Base-by-base conservation (phyloP, 1,140 invertebrate species). In the Diorhabda elongata region DNA sequence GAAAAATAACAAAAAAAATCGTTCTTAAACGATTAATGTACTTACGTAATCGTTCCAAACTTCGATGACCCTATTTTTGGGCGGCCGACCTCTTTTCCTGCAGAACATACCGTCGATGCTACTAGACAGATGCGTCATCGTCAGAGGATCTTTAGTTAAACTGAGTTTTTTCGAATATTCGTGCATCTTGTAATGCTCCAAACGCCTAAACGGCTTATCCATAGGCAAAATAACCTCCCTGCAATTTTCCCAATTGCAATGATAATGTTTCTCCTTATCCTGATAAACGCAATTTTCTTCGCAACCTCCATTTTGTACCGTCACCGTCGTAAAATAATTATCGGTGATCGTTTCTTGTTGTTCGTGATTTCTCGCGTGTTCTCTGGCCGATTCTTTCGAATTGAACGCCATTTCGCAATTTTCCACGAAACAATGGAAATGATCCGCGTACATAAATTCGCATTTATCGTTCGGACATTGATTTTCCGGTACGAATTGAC, bases 181-280 rank as follows among this genome's bases (percentile, higher is more conserved):
- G 77, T 97, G 95, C 74, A 93, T 92, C 73, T 93, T 91, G 78
- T 95, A 95, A 80, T 98, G 95, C 73, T 98, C 94, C 4, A 97
- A 83, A 71, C 94, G 84, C 66, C 90, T 86, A 82, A 96, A 96
- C 1, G 92, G 90, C 75, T 92, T 92, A 74, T 96, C 94, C 8
- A 88, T 88, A 5, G 90, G 88, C 26, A 94, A 82, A 64, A 97
- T 91, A 3, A 94, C 89, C 78, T 94, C 93, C 11, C 88, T 87
- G 79, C 95, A 97, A 67, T 90, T 92, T 76, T 95, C 92, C 89
- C 90, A 91, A 75, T 87, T 91, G 80, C 91, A 97, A 80, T 97
- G 95, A 78, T 91, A 96, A 77, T 97, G 95, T 64, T 90, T 91
- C 71, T 93, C 90, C 69, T 91, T 91, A 66, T 87, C 84, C 57